Evolutionary conservation across 2,797 vertebrate species (phyloP).

Genomic region (Tapera naevia): DNA sequence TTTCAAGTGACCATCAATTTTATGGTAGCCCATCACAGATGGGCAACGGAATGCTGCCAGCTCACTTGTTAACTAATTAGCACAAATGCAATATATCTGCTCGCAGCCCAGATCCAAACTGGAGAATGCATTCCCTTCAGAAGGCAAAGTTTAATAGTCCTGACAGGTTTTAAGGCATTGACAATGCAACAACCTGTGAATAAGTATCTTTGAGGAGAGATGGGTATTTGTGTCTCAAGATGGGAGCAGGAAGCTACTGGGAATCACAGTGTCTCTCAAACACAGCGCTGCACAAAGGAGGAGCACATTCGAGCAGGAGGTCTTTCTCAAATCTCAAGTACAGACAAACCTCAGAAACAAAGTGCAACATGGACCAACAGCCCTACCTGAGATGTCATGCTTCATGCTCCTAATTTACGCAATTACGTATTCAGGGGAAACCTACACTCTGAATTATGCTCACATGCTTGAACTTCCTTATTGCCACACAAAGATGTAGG

Average conservation of each 20-base stretch:
- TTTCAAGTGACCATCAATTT: neutral
- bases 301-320: neutral
- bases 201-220: neutral
- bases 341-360: neutral
- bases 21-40: neutral
- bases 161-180: neutral
- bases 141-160: neutral
- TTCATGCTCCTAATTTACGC: neutral
- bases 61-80: neutral
- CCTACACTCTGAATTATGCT: neutral
- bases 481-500: neutral
- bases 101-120: neutral
- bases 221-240: neutral
- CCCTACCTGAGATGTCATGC: neutral
- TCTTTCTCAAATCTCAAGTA: neutral
- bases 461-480: conserved; percentile 15
- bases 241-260: neutral
- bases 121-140: neutral
- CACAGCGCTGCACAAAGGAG: neutral
- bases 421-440: neutral
- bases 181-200: neutral
- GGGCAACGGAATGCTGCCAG: neutral
- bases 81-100: neutral
- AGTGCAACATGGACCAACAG: neutral
- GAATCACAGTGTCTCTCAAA: neutral